A percentile compares a stretch with the other conserved stretches of the same genome.
Evolutionary conservation across 1,140 invertebrate species (phyloP).

Genomic region (Daktulosphaira vitifoliae): DNA sequence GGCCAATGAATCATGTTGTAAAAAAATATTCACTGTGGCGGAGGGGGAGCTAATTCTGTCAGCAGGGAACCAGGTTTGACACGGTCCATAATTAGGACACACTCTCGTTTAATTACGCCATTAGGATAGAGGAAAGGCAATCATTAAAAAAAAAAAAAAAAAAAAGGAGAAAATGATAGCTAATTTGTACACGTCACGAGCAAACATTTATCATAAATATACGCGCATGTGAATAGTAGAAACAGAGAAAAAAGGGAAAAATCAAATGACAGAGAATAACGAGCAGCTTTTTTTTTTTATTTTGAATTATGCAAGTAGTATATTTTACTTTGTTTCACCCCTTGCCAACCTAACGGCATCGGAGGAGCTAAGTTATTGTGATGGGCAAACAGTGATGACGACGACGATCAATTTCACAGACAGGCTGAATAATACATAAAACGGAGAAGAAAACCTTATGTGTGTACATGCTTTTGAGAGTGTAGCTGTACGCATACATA

Average conservation of each 20-base stretch:
- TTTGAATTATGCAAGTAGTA: neutral
- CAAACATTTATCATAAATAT: constrained; percentile 30
- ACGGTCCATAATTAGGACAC: constrained; percentile 21
- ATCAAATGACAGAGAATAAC: constrained; percentile 29
- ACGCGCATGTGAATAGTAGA: constrained; percentile 11
- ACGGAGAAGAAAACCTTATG: too few relatives aligned
- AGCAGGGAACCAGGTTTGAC: constrained; percentile 4
- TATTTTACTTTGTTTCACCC: neutral
- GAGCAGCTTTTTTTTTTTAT: constrained; percentile 1
- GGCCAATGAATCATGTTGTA: constrained; percentile 6
- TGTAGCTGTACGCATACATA: too few relatives aligned
- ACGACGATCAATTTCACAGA: neutral
- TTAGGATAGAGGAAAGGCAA: constrained; percentile 14
- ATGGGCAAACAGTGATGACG: neutral
- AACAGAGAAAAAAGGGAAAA: neutral
- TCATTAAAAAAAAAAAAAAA: neutral
- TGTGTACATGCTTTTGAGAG: too few relatives aligned
- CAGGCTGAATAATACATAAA: too few relatives aligned
- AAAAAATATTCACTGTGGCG: neutral
- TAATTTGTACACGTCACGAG: constrained; percentile 29
- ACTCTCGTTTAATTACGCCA: constrained; percentile 28
- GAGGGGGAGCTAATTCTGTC: neutral
- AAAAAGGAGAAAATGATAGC: constrained; percentile 26
- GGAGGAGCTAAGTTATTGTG: constrained; percentile 5
- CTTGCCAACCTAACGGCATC: neutral